Evolutionary conservation across 2,888 invertebrate species (phyloP).

Genomic region (Byasa hedistus): DNA sequence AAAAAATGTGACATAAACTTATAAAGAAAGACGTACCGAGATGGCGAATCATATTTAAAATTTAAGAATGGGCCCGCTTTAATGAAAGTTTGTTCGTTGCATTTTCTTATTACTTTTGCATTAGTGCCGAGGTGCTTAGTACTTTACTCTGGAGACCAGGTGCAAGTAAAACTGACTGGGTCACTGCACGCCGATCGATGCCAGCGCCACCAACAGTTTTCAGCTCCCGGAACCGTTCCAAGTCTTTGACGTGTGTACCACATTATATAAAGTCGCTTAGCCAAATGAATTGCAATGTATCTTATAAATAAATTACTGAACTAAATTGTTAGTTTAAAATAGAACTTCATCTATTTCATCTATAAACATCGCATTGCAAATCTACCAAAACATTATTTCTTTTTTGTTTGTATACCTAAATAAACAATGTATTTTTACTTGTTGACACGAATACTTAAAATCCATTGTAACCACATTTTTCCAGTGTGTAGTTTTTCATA

Average conservation of each 20-base stretch:
- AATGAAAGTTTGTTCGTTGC: constrained; percentile 4
- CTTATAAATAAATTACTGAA: constrained; percentile 27
- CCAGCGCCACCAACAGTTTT: constrained; percentile 31
- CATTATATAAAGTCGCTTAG: constrained; percentile 15
- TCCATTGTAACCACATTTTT: too few species aligned
- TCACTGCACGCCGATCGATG: constrained; percentile 34
- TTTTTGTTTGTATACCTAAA: too few species aligned
- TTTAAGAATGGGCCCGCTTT: constrained; percentile 21
- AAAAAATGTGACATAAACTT: constrained; percentile 19
- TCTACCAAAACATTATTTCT: too few species aligned
- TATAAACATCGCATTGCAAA: too few species aligned
- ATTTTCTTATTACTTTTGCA: constrained; percentile 12
- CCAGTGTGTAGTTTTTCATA: neutral
- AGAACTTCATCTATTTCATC: neutral
- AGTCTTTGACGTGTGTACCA: constrained; percentile 25
- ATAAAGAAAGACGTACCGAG: constrained; percentile 9
- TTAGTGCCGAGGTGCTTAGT: neutral
- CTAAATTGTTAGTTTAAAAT: constrained; percentile 4
- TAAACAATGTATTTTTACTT: too few species aligned
- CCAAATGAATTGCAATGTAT: constrained; percentile 28
- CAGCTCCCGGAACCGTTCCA: constrained; percentile 43
- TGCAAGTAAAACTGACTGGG: constrained; percentile 31
- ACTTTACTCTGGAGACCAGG: constrained; percentile 23
- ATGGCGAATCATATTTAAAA: constrained; percentile 19
- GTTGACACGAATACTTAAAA: too few species aligned